Percentiles rank a stretch among this genome's conserved stretches.
These are phyloP conservation scores for Aproaerema taeniolella DNA, from an alignment of 2,888 invertebrate genomes.

Conservation along the genomic window DNA sequence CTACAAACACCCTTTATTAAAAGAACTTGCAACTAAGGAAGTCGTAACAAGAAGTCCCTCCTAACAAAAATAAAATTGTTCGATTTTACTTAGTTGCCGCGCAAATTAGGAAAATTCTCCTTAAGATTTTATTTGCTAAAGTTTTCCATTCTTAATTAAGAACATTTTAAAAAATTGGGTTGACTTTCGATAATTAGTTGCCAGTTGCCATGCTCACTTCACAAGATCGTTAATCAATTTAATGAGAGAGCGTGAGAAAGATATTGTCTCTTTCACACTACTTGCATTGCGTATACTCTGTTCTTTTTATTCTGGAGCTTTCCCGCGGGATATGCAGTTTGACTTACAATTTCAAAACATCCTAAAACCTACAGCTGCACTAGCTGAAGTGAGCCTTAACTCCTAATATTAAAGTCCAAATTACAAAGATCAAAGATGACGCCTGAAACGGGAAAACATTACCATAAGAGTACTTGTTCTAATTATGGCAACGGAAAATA, in stretches of 20 bases:
- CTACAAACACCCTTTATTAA: no score
- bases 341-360: not conserved
- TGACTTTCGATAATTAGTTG: slow-evolving; percentile 33
- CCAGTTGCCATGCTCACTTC: slow-evolving; percentile 28
- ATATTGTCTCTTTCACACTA: slow-evolving; percentile 22
- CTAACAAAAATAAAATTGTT: no score
- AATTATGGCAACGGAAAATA: slow-evolving; percentile 16
- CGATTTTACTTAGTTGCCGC: no score
- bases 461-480: not conserved
- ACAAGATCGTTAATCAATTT: slow-evolving; percentile 29
- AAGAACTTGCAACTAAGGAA: no score
- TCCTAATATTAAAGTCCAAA: not conserved
- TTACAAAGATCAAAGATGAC: not conserved
- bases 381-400: not conserved
- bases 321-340: slow-evolving; percentile 28
- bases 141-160: not conserved
- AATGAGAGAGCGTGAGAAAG: slow-evolving; percentile 7
- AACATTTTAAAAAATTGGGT: slow-evolving; percentile 14
- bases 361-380: not conserved
- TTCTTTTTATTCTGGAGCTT: slow-evolving; percentile 24
- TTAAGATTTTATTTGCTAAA: no score
- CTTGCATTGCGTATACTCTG: slow-evolving; percentile 1
- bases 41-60: no score
- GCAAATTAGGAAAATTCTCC: no score
- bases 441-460: not conserved